Base-by-base conservation (phyloP, 2,888 invertebrate genomes). In the Drosophila rellima region DNA sequence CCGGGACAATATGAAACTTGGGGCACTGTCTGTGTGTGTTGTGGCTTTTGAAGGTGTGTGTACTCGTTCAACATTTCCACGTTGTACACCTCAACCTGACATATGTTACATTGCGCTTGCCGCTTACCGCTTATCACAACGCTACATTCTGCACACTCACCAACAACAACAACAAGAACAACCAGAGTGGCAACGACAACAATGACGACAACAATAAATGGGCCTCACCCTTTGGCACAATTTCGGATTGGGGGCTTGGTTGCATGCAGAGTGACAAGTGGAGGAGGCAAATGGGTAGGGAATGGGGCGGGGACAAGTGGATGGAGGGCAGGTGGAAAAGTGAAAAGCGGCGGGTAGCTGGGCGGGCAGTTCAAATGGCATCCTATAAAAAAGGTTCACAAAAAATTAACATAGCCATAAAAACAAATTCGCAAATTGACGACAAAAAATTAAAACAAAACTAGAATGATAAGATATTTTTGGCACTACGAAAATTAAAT, bases 331-430 rank as follows among this genome's bases (percentile, higher is more conserved):
- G 54, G 55, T 48, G 64, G 13, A 18, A 44, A 42, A 29, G 20
- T 40, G 11, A 23, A 15, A 13, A 26, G 44, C 51, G 52, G 37
- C 18, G 54, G 15, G 31, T 39, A 47, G 51, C 13, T 13, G 35
- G 17, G 2, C 44, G 54, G 39, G 45, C 45, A 55, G 54, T 44
- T 59, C 54, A 70, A 81, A 78, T 69, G 77, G 61, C 77, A 83
- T 71, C 78, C 70, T 80, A 87, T 87, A 74, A 86, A 81, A 81
- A 81, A 68, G 59, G 72, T 78, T 76, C 61, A 52, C 67, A 68
- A 67, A 55, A 70, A 81, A 87, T 82, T 84, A 79, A 75, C 82
- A 87, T 87, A 82, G 65, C 61, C 85, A 78, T 87, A 80, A 87
- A 84, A 68, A 52, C 56, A 68, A 84, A 73, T 67, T 61, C 57